Evolutionary conservation across 2,888 invertebrate species (phyloP).

Genomic region (Drosophila rellima): DNA sequence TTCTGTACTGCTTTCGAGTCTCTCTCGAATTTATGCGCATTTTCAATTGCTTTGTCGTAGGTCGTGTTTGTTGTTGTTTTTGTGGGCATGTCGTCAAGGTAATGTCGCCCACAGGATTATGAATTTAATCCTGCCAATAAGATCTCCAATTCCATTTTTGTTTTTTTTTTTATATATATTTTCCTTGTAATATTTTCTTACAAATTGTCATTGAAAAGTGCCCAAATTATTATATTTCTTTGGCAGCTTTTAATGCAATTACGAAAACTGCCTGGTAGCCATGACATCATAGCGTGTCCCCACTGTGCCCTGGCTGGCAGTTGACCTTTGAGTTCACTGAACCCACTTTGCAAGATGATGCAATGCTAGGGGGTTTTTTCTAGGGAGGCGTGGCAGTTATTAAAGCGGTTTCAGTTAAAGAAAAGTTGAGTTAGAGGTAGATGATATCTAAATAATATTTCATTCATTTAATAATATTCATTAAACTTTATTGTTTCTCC

Average conservation of each 20-base stretch:
- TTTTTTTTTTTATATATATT: no score
- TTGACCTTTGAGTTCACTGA: slow-evolving; percentile 74
- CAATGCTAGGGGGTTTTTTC: slow-evolving; percentile 28
- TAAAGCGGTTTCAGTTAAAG: background rate
- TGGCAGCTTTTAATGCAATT: slow-evolving; percentile 12
- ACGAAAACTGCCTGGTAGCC: slow-evolving; percentile 35
- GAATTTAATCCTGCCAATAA: slow-evolving; percentile 46
- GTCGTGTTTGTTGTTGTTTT: slow-evolving; percentile 78
- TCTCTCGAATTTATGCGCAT: slow-evolving; percentile 78
- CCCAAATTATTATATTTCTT: slow-evolving; percentile 10
- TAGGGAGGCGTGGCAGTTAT: background rate
- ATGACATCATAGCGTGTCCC: slow-evolving; percentile 66
- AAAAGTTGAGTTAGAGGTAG: background rate
- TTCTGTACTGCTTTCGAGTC: background rate
- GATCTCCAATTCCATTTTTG: background rate
- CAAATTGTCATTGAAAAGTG: slow-evolving; percentile 34
- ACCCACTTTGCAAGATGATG: slow-evolving; percentile 52
- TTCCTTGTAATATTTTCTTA: background rate
- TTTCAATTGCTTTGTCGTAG: slow-evolving; percentile 81
- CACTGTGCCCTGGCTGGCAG: slow-evolving; percentile 38
- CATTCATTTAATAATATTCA: no score
- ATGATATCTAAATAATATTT: background rate
- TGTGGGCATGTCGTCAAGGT: slow-evolving; percentile 80
- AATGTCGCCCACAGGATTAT: slow-evolving; percentile 76
- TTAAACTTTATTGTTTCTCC: no score